A percentile compares a stretch with the other conserved stretches of the same genome.
Conservation (phyloP, 2,113 vertebrate species). For the Neotragus pygmaeus region DNA sequence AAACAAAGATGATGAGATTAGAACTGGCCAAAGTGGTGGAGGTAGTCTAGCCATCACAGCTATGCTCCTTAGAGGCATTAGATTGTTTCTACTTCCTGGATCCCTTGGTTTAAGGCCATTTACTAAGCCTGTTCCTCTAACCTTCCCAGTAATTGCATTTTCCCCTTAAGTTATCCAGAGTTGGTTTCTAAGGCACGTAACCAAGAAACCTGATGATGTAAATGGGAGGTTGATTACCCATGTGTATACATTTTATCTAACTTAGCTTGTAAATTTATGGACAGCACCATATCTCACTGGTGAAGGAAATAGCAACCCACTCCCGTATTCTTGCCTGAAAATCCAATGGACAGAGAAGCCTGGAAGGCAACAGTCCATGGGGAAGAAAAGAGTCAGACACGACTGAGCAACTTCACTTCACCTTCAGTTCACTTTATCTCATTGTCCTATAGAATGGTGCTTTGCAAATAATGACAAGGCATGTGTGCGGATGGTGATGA, state of each 20-base stretch:
- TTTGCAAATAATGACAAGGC: neutral
- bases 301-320: neutral
- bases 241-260: neutral
- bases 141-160: neutral
- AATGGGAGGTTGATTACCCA: neutral
- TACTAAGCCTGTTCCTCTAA: neutral
- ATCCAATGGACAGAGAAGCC: neutral
- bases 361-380: neutral
- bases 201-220: neutral
- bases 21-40: neutral
- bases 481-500: neutral
- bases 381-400: neutral
- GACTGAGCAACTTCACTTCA: neutral
- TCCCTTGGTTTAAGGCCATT: neutral
- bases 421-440: neutral
- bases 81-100: neutral
- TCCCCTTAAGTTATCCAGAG: neutral
- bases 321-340: neutral
- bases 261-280: neutral
- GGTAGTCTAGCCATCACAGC: accelerated
- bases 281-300: neutral
- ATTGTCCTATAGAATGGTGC: neutral
- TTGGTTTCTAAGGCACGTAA: neutral
- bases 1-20: neutral
- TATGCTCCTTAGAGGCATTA: neutral